Percentiles rank a stretch among this genome's conserved stretches.
These are phyloP conservation scores for Acanthosepion pharaonis DNA, from an alignment of 2,888 invertebrate species.

Conservation along the genomic window DNA sequence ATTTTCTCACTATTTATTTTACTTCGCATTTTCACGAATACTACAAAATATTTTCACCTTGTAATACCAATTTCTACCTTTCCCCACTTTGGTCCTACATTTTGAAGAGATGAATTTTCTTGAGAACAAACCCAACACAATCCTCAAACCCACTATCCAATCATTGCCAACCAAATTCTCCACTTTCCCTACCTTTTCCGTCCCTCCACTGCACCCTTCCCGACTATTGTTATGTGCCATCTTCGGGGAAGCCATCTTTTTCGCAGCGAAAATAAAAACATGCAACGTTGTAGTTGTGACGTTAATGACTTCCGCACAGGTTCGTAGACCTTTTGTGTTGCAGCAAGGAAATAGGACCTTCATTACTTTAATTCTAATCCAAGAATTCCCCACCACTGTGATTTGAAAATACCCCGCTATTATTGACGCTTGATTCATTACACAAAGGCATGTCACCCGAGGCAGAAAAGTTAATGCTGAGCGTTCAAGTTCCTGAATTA, in stretches of 20 bases:
- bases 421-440: constrained; percentile 15
- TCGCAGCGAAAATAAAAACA: constrained; percentile 7
- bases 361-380: not conserved
- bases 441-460: constrained; percentile 20
- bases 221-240: constrained; percentile 33
- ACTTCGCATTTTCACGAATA: too few relatives aligned
- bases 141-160: not conserved
- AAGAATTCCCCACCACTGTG: not conserved
- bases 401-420: constrained; percentile 33
- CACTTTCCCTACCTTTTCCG: not conserved
- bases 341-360: constrained; percentile 33
- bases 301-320: constrained; percentile 33
- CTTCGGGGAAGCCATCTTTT: not conserved
- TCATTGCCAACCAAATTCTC: not conserved
- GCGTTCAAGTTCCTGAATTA: not conserved
- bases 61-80: not conserved
- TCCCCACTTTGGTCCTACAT: not conserved
- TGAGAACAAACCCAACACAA: not conserved
- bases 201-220: not conserved
- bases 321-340: constrained; percentile 17
- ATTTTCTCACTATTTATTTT: too few relatives aligned
- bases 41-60: not conserved
- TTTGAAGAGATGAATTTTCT: not conserved
- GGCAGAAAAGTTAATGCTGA: not conserved
- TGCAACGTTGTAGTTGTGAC: not conserved